Evolutionary conservation across 2,888 invertebrate genomes (phyloP).

Genomic region (Eudemis profundana): DNA sequence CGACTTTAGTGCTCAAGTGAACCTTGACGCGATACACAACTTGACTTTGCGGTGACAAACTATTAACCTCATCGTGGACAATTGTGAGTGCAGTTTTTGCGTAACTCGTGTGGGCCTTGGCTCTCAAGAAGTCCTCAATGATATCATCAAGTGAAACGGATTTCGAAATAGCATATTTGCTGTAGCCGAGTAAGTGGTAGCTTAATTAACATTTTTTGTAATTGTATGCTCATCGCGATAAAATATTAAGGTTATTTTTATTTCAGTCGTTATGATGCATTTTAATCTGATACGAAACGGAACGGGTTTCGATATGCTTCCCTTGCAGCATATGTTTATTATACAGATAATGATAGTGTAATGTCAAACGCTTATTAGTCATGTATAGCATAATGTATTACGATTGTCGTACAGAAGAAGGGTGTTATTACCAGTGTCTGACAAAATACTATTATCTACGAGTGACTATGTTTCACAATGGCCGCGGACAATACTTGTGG

Average conservation of each 20-base stretch:
- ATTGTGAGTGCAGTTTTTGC: constrained; percentile 33
- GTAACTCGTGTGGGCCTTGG: constrained; percentile 30
- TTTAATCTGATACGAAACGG: not conserved
- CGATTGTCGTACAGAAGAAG: constrained; percentile 29
- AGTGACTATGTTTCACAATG: constrained; percentile 21
- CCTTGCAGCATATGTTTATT: not conserved
- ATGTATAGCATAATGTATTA: constrained; percentile 8
- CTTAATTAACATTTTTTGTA: constrained; percentile 31
- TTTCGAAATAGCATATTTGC: constrained; percentile 28
- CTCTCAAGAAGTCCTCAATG: constrained; percentile 35
- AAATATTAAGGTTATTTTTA: constrained; percentile 32
- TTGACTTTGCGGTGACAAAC: constrained; percentile 23
- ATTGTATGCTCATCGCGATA: constrained; percentile 21
- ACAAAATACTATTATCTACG: constrained; percentile 46
- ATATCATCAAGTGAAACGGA: constrained; percentile 33
- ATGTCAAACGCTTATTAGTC: constrained; percentile 8
- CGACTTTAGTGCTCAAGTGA: constrained; percentile 22
- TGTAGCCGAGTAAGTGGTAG: constrained; percentile 21
- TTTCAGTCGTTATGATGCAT: not conserved
- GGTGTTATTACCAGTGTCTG: constrained; percentile 30
- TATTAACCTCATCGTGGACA: constrained; percentile 29
- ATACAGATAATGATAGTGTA: not conserved
- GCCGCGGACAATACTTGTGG: constrained; percentile 42
- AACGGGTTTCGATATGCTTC: not conserved
- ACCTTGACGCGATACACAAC: constrained; percentile 27